Base-by-base conservation (phyloP, 2,888 invertebrate genomes). In the Macaria notata region DNA sequence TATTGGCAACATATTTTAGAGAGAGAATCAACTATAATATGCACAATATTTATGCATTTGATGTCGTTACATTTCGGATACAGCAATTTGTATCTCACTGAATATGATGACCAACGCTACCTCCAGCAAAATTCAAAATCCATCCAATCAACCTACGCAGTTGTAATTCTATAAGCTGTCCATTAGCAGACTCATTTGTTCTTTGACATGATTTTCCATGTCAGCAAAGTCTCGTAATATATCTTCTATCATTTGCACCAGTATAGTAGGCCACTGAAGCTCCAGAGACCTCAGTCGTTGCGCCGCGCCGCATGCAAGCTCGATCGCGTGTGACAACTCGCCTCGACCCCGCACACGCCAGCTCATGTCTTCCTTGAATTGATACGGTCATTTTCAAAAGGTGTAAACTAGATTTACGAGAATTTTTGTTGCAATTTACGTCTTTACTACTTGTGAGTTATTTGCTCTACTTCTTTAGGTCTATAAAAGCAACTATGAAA, bases 221-320 rank as follows among this genome's bases (percentile, higher is more conserved):
- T 97, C 93, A n/a, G 95, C 93, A 76, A 95, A 97, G 81, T 97
- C 97, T 59, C 93, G 91, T 59, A 97, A 86, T 9, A 96, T 95
- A 67, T 96, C 95, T 71, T 94, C 94, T 63, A 97, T 94, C 82
- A 96, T 94, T 75, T 96, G 95, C 46, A 94, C 90, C 66, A 97
- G 90, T 72, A 97, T 93, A 52, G 92, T 92, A 9, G 96, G 95
- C 97, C 97, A 97, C 71, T 95, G 93, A 45, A 93, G 89, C 72
- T 97, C 95, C 57, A 97, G 88, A 58, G 94, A 88, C 64, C 95
- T 93, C 56, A 97, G 84, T 74, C 97, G 95, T 72, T 94, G 94
- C 46, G 96, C 94, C 0, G 97, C 95, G 65, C 95, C 94, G 67
- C 95, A 94, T 41, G 96, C 95, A 66, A 95, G 92, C 64, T 95